Evolutionary conservation across 1,140 invertebrate species (phyloP).

Genomic region (Zophobas atratus): DNA sequence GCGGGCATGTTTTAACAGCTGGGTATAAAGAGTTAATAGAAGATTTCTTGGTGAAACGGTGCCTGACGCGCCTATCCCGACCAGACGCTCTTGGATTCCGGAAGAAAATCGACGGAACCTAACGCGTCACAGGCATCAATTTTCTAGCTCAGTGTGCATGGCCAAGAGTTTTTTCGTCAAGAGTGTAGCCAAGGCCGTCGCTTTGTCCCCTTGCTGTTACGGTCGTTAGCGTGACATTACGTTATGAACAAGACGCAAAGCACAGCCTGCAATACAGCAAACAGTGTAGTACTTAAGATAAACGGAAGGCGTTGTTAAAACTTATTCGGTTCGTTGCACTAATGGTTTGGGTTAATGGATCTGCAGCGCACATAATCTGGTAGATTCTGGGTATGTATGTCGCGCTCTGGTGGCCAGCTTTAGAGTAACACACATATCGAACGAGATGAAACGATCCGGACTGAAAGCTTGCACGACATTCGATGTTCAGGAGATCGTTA

Average conservation of each 20-base stretch:
- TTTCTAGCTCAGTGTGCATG: too few species aligned
- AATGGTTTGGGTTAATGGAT: constrained; percentile 50
- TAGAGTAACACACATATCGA: constrained; percentile 16
- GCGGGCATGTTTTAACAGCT: too few species aligned
- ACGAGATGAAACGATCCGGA: constrained; percentile 25
- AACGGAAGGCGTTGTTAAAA: constrained; percentile 50
- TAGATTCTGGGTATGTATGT: constrained; percentile 38
- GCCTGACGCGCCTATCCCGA: too few species aligned
- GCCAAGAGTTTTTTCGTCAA: too few species aligned
- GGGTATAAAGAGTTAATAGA: too few species aligned
- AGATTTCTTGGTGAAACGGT: too few species aligned
- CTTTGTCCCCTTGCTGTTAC: background rate
- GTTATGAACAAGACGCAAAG: constrained; percentile 2
- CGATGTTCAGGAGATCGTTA: constrained; percentile 18
- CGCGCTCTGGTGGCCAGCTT: constrained; percentile 38
- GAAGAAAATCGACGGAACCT: too few species aligned
- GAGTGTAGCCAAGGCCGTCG: background rate
- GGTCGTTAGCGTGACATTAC: background rate
- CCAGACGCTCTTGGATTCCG: too few species aligned
- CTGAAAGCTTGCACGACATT: constrained; percentile 5
- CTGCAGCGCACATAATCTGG: constrained; percentile 43
- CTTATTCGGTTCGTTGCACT: constrained; percentile 51
- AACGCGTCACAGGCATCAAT: too few species aligned
- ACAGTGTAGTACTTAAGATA: constrained; percentile 42
- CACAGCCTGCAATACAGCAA: constrained; percentile 28